phyloP scores from a whole-genome alignment of 2,797 vertebrate genomes.

The Pangasius krempfi region DNA sequence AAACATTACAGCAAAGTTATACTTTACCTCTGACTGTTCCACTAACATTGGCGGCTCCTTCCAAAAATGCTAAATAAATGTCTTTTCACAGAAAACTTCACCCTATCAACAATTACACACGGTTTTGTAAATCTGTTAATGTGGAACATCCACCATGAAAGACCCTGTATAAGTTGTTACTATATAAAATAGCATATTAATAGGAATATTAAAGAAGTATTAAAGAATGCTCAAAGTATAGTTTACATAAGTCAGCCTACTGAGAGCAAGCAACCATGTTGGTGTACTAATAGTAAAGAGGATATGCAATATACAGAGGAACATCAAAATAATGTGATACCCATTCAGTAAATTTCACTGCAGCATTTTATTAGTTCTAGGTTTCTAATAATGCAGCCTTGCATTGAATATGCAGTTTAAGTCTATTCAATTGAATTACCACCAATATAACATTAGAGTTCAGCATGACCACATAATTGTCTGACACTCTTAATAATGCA shows the following conservation, averaged over 20 bases:
- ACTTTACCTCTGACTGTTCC: neutral
- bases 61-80: neutral
- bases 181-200: neutral
- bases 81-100: neutral
- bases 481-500: constrained; percentile 9
- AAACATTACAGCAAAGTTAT: neutral
- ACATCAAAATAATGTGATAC: neutral
- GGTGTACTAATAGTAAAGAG: neutral
- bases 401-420: neutral
- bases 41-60: neutral
- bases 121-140: neutral
- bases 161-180: neutral
- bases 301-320: neutral
- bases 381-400: neutral
- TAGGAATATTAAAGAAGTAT: neutral
- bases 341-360: neutral
- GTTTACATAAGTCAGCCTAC: neutral
- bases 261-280: neutral
- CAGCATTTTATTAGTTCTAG: neutral
- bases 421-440: neutral
- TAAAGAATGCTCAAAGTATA: neutral
- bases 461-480: neutral
- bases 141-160: neutral
- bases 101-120: neutral
- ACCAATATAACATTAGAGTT: neutral